Conservation (phyloP, 2,888 invertebrate species). For the Orchestes rusci region DNA sequence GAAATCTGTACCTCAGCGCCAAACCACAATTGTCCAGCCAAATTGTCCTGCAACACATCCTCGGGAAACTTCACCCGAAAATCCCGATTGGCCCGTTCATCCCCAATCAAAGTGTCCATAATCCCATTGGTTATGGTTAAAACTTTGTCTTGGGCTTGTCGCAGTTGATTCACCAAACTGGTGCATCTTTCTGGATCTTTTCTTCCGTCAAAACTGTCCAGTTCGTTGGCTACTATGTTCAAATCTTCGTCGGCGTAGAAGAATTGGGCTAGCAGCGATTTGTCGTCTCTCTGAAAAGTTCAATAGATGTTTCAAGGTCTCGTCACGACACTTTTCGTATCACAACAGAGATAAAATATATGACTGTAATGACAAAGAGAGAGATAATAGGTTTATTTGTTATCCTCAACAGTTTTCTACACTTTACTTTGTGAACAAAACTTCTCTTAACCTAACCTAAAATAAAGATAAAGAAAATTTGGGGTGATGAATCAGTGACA, state of each 20-base stretch:
- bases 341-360: too few species aligned
- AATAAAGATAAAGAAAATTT: too few species aligned
- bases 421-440: too few species aligned
- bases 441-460: too few species aligned
- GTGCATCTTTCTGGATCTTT: constrained; percentile 97
- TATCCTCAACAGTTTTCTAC: too few species aligned
- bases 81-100: constrained; percentile 83
- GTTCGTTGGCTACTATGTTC: constrained; percentile 88
- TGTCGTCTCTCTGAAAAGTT: constrained; percentile 77
- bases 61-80: constrained; percentile 98
- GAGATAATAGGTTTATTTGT: too few species aligned
- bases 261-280: constrained; percentile 89
- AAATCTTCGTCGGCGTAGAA: constrained; percentile 97
- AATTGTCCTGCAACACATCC: constrained; percentile 95
- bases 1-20: constrained; percentile 95
- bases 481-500: too few species aligned
- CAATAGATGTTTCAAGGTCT: too few species aligned
- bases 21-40: constrained; percentile 98
- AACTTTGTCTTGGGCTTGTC: constrained; percentile 89
- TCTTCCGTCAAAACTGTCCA: constrained; percentile 98
- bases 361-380: too few species aligned
- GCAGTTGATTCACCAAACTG: constrained; percentile 85
- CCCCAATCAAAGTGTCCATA: constrained; percentile 86
- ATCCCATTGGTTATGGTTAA: constrained; percentile 89
- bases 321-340: too few species aligned